phyloP scores from a whole-genome alignment of 35 echinoderm and acorn worm genomes.

The Diadema setosum region DNA sequence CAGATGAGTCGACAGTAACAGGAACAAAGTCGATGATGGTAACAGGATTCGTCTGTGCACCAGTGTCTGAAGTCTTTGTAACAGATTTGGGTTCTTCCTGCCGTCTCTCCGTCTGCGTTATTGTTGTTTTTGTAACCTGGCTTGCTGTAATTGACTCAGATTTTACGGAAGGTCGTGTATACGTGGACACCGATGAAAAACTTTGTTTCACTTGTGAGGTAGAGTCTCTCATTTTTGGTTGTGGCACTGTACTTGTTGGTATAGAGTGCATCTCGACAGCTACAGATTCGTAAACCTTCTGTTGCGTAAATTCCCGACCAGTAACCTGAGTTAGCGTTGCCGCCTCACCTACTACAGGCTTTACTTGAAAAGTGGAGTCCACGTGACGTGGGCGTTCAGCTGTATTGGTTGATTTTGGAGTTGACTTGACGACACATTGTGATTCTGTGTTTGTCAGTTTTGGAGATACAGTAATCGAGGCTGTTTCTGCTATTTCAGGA shows the following conservation, averaged over 20 bases:
- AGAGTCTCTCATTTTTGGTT: not conserved
- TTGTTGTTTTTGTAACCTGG: not conserved
- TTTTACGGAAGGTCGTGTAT: not conserved
- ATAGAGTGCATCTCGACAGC: not conserved
- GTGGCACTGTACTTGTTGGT: not conserved
- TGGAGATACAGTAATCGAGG: not conserved
- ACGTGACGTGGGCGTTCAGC: not conserved
- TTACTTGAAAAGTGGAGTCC: not conserved
- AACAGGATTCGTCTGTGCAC: constrained; percentile 43
- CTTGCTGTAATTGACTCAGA: not conserved
- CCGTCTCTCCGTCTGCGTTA: not conserved
- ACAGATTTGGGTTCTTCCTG: not conserved
- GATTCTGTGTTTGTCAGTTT: not conserved
- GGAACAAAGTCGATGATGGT: constrained; percentile 54
- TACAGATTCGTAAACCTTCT: not conserved
- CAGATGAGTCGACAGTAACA: constrained; percentile 17
- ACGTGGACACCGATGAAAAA: not conserved
- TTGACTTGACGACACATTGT: not conserved
- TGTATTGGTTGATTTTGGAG: not conserved
- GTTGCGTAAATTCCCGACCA: not conserved
- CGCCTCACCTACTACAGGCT: not conserved
- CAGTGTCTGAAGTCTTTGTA: not conserved
- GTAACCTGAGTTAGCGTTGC: not conserved
- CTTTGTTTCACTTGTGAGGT: not conserved
- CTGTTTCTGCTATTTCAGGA: not conserved